Evolutionary conservation across 2,113 vertebrate genomes (phyloP), one percentile per base, ranked within the genome.

Genomic region (Ptilonorhynchus violaceus): DNA sequence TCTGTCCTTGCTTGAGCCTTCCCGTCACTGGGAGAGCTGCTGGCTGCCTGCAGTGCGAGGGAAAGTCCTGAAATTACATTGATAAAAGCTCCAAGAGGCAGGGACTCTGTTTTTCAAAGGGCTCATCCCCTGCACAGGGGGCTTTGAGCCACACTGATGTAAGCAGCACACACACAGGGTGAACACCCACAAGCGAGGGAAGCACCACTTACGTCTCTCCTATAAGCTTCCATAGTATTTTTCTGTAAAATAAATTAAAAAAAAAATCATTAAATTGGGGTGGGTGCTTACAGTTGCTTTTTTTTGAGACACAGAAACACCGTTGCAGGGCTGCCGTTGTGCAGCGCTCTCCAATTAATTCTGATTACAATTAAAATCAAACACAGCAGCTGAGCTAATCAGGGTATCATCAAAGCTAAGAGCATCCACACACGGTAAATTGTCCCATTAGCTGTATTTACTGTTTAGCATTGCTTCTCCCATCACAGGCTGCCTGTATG

Each of bases 171-270:
- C 37, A 3, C 0, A 33, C 2, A 60, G 72, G 44, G 55, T 3
- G 41, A 60, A 60, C 58, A 35, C 11, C 13, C 2, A 5, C 7
- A 66, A 69, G 21, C 1, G 53, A 66, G 55, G 56, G 52, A 68
- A 91, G 44, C 49, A 75, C 13, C 69, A 98, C 98, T 99, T 98
- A 99, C 99, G 88, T 99, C 98, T 98, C 98, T 99, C 97, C 98
- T 98, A 52, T 98, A 99, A 98, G 98, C 97, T 22, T 98, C 98
- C 31, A 98, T 96, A 1, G 99, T 99, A 97, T 98, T 98, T 93
- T 98, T 97, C 99, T 99, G 98, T 15, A 97, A 98, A 97, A 97
- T 75, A 91, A 95, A 77, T 30, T 18, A 33, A 64, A 13, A 15
- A 55, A 94, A 88, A 95, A 92, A 42, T 19, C 47, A 74, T 95